phyloP scores from a whole-genome alignment of 2,888 invertebrate species.

The Willowsia nigromaculata region DNA sequence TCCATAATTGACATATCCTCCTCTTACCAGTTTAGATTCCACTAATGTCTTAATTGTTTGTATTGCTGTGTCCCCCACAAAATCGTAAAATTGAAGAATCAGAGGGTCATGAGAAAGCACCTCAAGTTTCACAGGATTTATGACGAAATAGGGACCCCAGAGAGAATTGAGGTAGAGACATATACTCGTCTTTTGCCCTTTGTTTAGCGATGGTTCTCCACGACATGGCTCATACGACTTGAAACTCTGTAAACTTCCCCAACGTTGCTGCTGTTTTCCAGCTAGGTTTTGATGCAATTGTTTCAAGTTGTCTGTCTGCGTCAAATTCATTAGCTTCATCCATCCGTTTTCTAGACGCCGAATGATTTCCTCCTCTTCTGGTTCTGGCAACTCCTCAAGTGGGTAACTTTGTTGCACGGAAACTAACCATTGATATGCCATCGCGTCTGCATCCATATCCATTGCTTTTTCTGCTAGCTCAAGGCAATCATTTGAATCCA shows the following conservation, averaged over 20 bases:
- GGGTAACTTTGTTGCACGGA: background rate
- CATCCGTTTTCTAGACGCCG: background rate
- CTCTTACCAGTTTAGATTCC: background rate
- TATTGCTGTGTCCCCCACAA: background rate
- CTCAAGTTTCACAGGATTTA: slow-evolving; percentile 43
- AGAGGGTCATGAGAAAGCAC: slow-evolving; percentile 10
- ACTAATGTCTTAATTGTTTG: background rate
- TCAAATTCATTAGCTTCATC: background rate
- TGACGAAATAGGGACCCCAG: slow-evolving; percentile 16
- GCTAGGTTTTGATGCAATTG: background rate
- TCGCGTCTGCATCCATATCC: background rate
- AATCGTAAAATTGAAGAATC: slow-evolving; percentile 26
- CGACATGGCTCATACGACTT: background rate
- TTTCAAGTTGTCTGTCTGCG: background rate
- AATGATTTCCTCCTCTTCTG: background rate
- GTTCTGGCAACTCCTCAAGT: background rate
- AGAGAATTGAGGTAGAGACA: background rate
- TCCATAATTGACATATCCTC: background rate
- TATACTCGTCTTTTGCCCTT: background rate
- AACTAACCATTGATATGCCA: slow-evolving; percentile 29
- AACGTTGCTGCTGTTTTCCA: background rate
- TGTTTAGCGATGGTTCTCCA: background rate
- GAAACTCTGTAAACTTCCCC: background rate
- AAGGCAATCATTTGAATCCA: slow-evolving; percentile 13
- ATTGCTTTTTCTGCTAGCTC: background rate